Conservation (phyloP, 2,888 invertebrate genomes). For the Dione juno region DNA sequence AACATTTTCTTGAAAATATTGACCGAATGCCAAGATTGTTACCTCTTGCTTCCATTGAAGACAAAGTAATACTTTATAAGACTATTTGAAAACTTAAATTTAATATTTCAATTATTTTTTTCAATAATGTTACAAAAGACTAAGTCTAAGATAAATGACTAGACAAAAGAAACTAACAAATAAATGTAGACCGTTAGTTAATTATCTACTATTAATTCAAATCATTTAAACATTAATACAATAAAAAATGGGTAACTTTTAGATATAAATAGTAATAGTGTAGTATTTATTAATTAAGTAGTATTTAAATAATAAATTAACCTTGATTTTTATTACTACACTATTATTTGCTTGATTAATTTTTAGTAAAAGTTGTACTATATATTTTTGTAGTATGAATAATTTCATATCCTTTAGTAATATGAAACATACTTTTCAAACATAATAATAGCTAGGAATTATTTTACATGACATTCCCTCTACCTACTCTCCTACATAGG, state of each 20-base stretch:
- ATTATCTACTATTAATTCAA: neutral
- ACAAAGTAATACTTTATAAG: neutral
- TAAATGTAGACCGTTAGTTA: too few species aligned
- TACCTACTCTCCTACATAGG: too few species aligned
- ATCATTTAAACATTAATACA: neutral
- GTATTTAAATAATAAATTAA: neutral
- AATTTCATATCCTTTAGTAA: neutral
- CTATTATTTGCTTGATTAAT: neutral
- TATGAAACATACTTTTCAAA: neutral
- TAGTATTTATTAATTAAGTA: too few species aligned
- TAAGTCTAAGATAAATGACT: neutral
- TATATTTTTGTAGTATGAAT: neutral
- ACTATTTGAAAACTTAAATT: too few species aligned
- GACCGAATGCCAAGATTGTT: constrained; percentile 61
- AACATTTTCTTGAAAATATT: constrained; percentile 65
- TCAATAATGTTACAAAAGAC: too few species aligned
- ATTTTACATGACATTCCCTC: too few species aligned
- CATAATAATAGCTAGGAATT: too few species aligned
- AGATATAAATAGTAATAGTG: neutral
- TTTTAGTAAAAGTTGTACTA: neutral
- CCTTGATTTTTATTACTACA: constrained; percentile 11
- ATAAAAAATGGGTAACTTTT: neutral
- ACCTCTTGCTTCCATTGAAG: constrained; percentile 40
- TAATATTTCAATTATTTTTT: too few species aligned
- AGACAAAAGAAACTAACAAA: neutral